These are phyloP conservation scores for Plebejus argus DNA, from an alignment of 2,888 invertebrate species.

Conservation along the genomic window DNA sequence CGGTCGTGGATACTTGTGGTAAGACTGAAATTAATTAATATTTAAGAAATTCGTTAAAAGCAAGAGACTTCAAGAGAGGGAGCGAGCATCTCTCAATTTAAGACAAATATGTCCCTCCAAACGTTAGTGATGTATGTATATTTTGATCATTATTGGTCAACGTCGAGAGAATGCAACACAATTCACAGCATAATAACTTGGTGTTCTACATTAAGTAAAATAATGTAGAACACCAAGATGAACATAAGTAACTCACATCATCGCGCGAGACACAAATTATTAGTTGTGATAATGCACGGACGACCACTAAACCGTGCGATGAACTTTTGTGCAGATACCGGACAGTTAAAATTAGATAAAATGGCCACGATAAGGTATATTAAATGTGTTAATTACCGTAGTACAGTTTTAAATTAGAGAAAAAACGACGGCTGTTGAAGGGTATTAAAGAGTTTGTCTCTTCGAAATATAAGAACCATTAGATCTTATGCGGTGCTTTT, in stretches of 20 bases:
- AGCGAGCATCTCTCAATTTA: too few species aligned
- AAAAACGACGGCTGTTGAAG: neutral
- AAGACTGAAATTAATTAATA: too few species aligned
- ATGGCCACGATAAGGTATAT: neutral
- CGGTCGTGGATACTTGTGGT: neutral
- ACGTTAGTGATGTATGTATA: too few species aligned
- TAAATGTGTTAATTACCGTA: neutral
- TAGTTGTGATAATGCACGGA: slow-evolving; percentile 65
- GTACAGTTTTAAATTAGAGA: neutral
- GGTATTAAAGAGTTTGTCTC: neutral
- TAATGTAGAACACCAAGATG: neutral
- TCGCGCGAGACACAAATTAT: slow-evolving; percentile 56
- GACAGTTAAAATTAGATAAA: neutral
- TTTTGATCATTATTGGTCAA: too few species aligned
- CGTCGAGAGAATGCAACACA: too few species aligned
- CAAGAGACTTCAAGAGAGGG: too few species aligned
- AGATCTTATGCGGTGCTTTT: too few species aligned
- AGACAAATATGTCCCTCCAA: too few species aligned
- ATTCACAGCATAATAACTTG: neutral
- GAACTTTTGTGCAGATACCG: slow-evolving; percentile 48
- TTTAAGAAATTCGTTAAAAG: too few species aligned
- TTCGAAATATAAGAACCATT: too few species aligned
- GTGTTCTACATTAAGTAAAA: neutral
- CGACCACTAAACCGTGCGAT: slow-evolving; percentile 66
- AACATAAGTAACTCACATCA: slow-evolving; percentile 42